These are phyloP conservation scores for Theretra japonica DNA, from an alignment of 2,888 invertebrate genomes.

Conservation along the genomic window DNA sequence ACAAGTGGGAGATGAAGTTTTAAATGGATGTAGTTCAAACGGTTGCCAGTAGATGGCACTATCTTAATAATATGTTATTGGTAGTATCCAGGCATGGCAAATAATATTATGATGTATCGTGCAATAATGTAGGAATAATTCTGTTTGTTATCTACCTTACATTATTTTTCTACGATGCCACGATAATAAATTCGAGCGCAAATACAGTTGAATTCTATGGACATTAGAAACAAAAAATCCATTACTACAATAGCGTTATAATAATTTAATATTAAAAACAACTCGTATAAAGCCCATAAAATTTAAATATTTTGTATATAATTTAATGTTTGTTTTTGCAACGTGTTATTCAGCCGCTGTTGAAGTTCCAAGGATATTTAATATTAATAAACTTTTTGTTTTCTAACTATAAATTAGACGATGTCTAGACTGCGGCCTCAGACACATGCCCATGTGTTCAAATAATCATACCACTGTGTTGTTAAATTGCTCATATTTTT, in stretches of 20 bases:
- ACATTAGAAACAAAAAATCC: no score
- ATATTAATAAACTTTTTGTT: neutral
- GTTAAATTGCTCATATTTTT: neutral
- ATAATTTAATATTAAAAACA: neutral
- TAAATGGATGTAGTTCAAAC: neutral
- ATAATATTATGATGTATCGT: no score
- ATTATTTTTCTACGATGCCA: no score
- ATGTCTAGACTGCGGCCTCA: neutral
- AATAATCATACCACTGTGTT: conserved; percentile 1
- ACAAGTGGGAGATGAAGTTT: no score
- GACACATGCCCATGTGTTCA: neutral
- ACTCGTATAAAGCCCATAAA: neutral
- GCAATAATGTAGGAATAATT: no score
- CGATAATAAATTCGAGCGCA: no score
- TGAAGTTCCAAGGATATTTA: neutral
- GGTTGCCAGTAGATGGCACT: neutral
- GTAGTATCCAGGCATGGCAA: neutral
- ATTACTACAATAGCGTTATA: no score
- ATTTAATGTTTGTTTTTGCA: neutral
- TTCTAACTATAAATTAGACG: neutral
- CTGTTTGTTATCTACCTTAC: no score
- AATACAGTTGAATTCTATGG: no score
- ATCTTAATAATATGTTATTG: neutral
- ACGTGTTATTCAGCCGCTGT: neutral
- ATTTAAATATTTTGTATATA: no score